Evolutionary conservation across 2,113 vertebrate genomes (phyloP), one percentile per base, ranked within the genome.

Genomic region (Oncorhynchus nerka): DNA sequence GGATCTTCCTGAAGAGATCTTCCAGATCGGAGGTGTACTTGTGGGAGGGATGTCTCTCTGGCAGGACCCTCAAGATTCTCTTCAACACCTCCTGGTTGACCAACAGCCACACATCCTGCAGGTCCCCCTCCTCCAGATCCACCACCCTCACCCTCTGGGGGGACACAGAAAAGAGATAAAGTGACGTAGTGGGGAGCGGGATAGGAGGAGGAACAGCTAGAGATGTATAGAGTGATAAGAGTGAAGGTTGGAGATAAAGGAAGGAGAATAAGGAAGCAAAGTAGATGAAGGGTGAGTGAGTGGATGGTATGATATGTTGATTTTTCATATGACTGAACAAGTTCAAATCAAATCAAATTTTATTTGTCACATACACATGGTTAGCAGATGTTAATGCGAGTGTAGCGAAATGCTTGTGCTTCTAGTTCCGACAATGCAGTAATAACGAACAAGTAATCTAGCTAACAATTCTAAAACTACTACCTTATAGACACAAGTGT

Each of bases 21-120:
- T 84, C 78, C 1, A 94, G 87, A 5, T 92, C 90, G 55, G 79
- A 71, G 6, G 88, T 87, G 71, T 92, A 93, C n/a, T 48, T 79
- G 86, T 87, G 81, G 73, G 93, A 94, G 0, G 93, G 93, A 69
- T 94, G 93, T 62, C 80, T 83, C 77, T 90, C 85, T 0, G 87
- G 85, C 72, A 94, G 86, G 77, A 93, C 86, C 3, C 79, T 80
- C 1, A 57, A 82, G 82, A 93, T 87, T 0, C 80, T 82, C 78
- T 91, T 84, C 1, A 90, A 72, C 0, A 85, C 82, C 4, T 90
- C 90, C 55, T 91, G 87, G 79, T 89, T 93, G 81, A 91, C 66
- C 1, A 85, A 80, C 77, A 91, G 89, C 93, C 93, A 94, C 79
- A 94, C 89, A 45, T 89, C 90, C 12, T 84, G 81, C 78, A 93